Evolutionary conservation across 2,797 vertebrate genomes (phyloP).

Genomic region (Lutra lutra): DNA sequence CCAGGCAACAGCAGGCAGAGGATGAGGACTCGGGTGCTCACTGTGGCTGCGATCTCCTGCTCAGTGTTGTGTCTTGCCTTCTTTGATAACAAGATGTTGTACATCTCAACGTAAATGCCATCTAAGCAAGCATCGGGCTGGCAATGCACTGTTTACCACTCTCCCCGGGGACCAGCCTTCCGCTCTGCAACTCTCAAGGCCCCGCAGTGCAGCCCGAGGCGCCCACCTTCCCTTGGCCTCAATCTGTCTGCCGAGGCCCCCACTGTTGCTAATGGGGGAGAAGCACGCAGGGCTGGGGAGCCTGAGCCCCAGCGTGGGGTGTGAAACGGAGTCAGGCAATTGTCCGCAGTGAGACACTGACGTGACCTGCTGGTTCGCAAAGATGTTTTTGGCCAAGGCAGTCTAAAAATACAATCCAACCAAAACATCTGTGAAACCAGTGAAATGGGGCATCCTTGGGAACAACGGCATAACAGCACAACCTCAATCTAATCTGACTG

Average conservation of each 20-base stretch:
- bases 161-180: neutral
- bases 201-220: accelerated
- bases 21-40: neutral
- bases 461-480: neutral
- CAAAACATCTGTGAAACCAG: conserved; percentile 26
- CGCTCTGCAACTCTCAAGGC: accelerated
- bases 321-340: neutral
- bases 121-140: neutral
- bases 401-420: conserved; percentile 49
- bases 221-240: neutral
- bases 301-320: neutral
- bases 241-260: neutral
- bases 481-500: neutral
- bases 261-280: neutral
- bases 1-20: accelerated
- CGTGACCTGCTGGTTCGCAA: neutral
- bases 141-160: neutral
- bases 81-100: conserved; percentile 40
- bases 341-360: neutral
- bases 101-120: neutral
- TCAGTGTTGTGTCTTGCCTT: neutral
- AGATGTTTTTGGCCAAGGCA: neutral
- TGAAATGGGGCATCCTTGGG: neutral
- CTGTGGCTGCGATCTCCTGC: neutral
- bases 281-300: neutral